phyloP scores from a whole-genome alignment of 2,888 invertebrate species.

The Ametastegia equiseti region DNA sequence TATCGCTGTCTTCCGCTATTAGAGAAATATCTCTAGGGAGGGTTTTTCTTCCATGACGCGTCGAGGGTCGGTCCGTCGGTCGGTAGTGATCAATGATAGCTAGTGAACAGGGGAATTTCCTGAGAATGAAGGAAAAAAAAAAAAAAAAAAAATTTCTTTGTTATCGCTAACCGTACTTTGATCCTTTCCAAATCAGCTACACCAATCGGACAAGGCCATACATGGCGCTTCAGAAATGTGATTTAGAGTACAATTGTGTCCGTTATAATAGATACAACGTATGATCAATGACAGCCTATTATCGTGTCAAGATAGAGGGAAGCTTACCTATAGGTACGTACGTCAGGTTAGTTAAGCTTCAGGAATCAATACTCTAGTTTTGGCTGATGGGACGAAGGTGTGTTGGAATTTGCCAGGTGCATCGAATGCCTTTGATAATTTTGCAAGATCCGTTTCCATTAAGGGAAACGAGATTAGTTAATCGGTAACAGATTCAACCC shows the following conservation, averaged over 20 bases:
- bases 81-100: slow-evolving; percentile 18
- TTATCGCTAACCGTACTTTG: not conserved
- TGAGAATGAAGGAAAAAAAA: too few species aligned
- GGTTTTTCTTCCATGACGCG: not conserved
- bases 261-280: not conserved
- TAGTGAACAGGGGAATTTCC: not conserved
- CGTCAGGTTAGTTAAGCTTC: not conserved
- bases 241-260: not conserved
- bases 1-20: slow-evolving; percentile 32
- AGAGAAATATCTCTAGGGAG: slow-evolving; percentile 33
- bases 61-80: too few species aligned
- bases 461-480: slow-evolving; percentile 5
- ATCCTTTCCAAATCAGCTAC: not conserved
- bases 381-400: not conserved
- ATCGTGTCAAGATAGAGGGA: not conserved
- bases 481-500: not conserved
- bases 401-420: not conserved
- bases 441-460: not conserved
- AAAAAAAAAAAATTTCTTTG: too few species aligned
- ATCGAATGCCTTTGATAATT: not conserved
- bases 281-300: not conserved
- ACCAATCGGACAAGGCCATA: not conserved
- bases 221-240: not conserved
- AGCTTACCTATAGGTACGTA: too few species aligned
- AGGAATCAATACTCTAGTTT: not conserved